Base-by-base conservation (phyloP, 2,888 invertebrate species). In the Xanthia icteritia region DNA sequence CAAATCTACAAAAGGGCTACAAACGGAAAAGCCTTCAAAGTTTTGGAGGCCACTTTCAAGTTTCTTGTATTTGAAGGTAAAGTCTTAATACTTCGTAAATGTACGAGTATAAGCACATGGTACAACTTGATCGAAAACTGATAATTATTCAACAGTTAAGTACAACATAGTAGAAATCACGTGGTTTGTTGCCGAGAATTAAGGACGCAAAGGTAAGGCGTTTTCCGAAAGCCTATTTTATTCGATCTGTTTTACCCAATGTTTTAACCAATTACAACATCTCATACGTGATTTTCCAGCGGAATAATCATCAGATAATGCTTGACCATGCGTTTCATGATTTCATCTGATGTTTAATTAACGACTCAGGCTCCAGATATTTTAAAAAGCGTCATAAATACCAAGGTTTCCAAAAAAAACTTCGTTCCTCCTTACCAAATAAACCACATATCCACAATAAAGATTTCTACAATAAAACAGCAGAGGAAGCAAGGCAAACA, bases 41-140 rank as follows among this genome's bases (percentile, higher is more conserved):
- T 85, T 79, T 66, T 68, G 70, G 23, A 82, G 82, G 70, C 63
- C 86, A 75, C 66, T 85, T 60, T 48, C 65, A 85, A 85, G 82
- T 81, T 83, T 39, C 77, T 70, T 69, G 72, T 76, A 70, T 74
- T 85, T 76, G 54, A 75, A 82, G 76, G 71, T 85, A 75, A 70
- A 69, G 72, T 84, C 39, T 80, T 27, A 56, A 56, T 69, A 51
- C 68, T 84, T 73, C 4, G 31, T 17, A 42, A 78, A 70, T 73
- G 75, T 56, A n/a, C n/a, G n/a, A n/a, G n/a, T n/a, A 85, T 85
- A 69, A 75, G 48, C 54, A 65, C 54, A 31, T 63, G 61, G 31
- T 31, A 64, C n/a, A 68, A 72, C 27, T 81, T 68, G 31, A 42
- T 31, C n/a, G n/a, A 36, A n/a, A 56, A 36, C 56, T n/a, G 23